Base-by-base conservation (phyloP, 2,888 invertebrate genomes). In the Nomada hirtipes region DNA sequence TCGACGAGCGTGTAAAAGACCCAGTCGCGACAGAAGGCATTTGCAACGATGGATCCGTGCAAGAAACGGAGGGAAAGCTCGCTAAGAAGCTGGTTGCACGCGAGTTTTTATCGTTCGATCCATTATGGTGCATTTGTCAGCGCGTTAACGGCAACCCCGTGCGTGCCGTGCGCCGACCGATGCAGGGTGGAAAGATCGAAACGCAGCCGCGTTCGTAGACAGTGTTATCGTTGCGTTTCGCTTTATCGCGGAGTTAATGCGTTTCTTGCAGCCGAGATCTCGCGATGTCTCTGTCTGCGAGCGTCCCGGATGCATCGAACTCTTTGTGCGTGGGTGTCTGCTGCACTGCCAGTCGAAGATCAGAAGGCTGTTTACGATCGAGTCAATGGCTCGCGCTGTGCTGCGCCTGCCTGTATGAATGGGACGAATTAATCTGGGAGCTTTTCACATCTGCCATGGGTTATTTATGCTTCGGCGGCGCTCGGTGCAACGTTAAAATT, bases 241-340 rank as follows among this genome's bases (percentile, higher is more conserved):
- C 10, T 69, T 87, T 85, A 88, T 86, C 83, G 83, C 64, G 52
- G 55, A 50, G 61, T 70, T 86, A 88, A 87, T 88, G 86, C 84
- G 70, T 83, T 87, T 87, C 84, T 87, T 88, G 71, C 61, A 11
- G 11, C 4, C 71, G 47, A 55, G 60, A 42, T 74, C 63, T 67
- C 50, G 53, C 77, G 26, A 55, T 61, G 67, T 64, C 63, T 59
- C 70, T 57, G 74, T 52, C 61, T 47, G 73, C 44, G 26, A 59
- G 20, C 18, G 29, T 36, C 42, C 50, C 69, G 80, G 55, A 63
- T 73, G 63, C 76, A 72, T 76, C 71, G 76, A 9, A 18, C 52
- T 50, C 80, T 79, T 80, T 80, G 72, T 79, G 65, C 79, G 10
- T 23, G 67, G 23, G 7, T 64, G 64, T 69, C 81, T 80, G 81